phyloP scores from a whole-genome alignment of 2,113 vertebrate species.

The Myrmophylax atrothorax region DNA sequence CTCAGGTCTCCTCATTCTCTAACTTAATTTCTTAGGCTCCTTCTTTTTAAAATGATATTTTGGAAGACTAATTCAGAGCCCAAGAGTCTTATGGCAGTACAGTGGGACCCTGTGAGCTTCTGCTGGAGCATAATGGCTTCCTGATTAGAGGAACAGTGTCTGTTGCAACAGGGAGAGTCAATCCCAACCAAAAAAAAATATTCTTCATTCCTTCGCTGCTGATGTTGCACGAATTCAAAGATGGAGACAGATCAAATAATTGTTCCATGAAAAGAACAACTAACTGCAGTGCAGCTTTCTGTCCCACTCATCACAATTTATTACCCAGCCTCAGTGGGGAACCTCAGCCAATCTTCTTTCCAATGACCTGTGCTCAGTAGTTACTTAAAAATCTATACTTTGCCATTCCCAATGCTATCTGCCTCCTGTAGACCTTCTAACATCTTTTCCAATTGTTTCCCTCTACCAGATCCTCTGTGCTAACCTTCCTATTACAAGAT shows the following conservation, averaged over 20 bases:
- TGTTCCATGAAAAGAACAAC: not conserved
- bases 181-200: not conserved
- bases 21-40: not conserved
- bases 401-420: not conserved
- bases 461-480: not conserved
- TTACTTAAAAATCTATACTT: not conserved
- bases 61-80: not conserved
- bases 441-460: not conserved
- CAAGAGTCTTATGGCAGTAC: not conserved
- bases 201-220: not conserved
- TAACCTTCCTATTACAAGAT: not conserved
- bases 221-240: not conserved
- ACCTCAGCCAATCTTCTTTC: not conserved
- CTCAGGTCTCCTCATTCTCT: not conserved
- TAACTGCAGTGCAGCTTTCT: not conserved
- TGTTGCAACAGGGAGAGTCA: not conserved
- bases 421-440: not conserved
- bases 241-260: not conserved
- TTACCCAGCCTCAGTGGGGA: fast-evolving
- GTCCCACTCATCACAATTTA: not conserved
- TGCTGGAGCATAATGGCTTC: not conserved
- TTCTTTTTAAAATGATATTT: not conserved
- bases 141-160: not conserved
- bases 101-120: not conserved
- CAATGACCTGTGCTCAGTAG: not conserved